Percentiles rank a stretch among this genome's conserved stretches.
These are phyloP conservation scores for Laspeyria flexula DNA, from an alignment of 2,888 invertebrate species.

Conservation along the genomic window DNA sequence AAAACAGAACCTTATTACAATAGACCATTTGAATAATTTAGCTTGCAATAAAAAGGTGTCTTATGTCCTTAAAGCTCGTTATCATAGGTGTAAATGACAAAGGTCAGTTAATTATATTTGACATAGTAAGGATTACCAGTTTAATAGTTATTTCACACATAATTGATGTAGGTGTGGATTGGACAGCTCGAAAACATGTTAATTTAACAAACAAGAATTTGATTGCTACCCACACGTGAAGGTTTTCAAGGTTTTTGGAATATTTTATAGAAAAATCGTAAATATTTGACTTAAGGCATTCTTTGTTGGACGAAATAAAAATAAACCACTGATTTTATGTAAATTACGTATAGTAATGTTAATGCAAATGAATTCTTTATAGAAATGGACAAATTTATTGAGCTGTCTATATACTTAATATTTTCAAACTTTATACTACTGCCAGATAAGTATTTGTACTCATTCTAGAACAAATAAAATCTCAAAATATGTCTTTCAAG, in stretches of 20 bases:
- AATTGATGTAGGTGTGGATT: constrained; percentile 51
- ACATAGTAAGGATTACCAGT: constrained; percentile 45
- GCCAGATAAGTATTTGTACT: too few species aligned
- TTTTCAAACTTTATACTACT: too few species aligned
- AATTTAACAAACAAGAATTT: constrained; percentile 46
- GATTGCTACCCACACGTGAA: constrained; percentile 45
- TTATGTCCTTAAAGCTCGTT: not conserved
- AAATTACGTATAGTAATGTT: too few species aligned
- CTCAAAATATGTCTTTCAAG: too few species aligned
- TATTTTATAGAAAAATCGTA: constrained; percentile 29
- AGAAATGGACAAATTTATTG: not conserved
- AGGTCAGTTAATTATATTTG: constrained; percentile 34
- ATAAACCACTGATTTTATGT: not conserved
- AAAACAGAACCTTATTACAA: too few species aligned
- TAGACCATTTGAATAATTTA: too few species aligned
- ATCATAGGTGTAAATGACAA: constrained; percentile 12
- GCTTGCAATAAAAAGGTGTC: not conserved
- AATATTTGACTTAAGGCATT: constrained; percentile 21
- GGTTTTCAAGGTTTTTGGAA: constrained; percentile 19
- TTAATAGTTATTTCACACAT: constrained; percentile 42
- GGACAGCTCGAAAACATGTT: constrained; percentile 47
- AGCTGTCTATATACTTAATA: not conserved
- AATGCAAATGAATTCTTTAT: constrained; percentile 1
- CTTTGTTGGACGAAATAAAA: constrained; percentile 14
- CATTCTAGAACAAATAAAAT: too few species aligned